phyloP scores from a whole-genome alignment of 2,888 invertebrate genomes.

The Agrotis exclamationis region DNA sequence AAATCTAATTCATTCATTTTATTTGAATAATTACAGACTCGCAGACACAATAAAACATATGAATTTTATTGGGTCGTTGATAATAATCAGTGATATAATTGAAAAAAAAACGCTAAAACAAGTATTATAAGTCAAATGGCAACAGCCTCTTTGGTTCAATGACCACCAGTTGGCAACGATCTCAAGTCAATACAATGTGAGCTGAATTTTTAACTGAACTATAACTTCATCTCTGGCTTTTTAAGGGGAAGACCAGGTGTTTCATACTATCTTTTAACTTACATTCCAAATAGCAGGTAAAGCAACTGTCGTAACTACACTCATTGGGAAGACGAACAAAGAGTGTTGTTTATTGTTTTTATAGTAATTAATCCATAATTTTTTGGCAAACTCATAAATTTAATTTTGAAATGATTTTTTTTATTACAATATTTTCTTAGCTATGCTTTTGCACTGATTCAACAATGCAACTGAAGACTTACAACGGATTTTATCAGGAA shows the following conservation, averaged over 20 bases:
- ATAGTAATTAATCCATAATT: not conserved
- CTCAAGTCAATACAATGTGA: conserved; percentile 62
- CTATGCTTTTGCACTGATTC: too few relatives aligned
- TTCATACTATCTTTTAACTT: conserved; percentile 20
- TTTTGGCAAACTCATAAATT: too few relatives aligned
- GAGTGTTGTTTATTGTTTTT: not conserved
- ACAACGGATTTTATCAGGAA: too few relatives aligned
- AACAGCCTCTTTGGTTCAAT: conserved; percentile 48
- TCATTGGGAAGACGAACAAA: not conserved
- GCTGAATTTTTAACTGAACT: conserved; percentile 60
- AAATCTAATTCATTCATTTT: not conserved
- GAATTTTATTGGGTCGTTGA: too few relatives aligned
- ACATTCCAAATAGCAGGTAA: conserved; percentile 4
- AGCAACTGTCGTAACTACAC: not conserved
- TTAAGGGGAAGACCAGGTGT: conserved; percentile 45
- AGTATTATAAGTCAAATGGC: conserved; percentile 55
- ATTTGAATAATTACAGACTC: not conserved
- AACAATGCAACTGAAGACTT: too few relatives aligned
- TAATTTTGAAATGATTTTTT: too few relatives aligned
- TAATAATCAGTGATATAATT: not conserved
- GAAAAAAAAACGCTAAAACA: conserved; percentile 35
- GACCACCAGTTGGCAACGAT: conserved; percentile 63
- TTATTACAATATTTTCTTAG: too few relatives aligned
- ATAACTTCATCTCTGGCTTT: conserved; percentile 47
- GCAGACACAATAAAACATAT: not conserved